Evolutionary conservation across 2,797 vertebrate genomes (phyloP), one percentile per base, ranked within the genome.

Genomic region (Hyperoplus lanceolatus): DNA sequence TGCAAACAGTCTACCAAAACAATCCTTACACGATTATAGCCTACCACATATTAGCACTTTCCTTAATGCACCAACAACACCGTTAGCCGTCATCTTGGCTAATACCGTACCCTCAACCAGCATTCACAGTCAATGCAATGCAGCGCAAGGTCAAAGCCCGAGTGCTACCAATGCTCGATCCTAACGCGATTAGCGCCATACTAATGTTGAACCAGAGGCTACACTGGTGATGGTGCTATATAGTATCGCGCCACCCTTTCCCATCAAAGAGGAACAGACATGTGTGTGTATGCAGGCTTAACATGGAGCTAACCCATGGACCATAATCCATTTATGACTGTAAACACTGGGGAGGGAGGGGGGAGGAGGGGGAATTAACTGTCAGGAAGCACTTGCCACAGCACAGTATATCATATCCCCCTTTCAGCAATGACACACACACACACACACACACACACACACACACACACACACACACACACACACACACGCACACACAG

Each of bases 281-380:
- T 74, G 86, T 86, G 89, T 73, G 83, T 74, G 86, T 86, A 88
- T 73, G 83, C 79, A 82, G 86, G 90, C 85, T 29, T 90, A 87
- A 87, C 84, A 81, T 73, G 75, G 79, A 85, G 88, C 88, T 81
- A 21, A 81, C 87, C 88, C 87, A 8, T 89, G 76, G 79, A 87
- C 87, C 59, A 61, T 95, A 95, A 95, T 95, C 93, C 93, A 90
- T 91, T 95, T 95, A 95, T 58, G 81, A 88, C 89, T 90, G 92
- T 93, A 93, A 94, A 94, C 93, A 94, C 15, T 62, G 67, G 72
- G 81, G 85, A 69, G 70, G 57, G 56, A 81, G 45, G 86, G 72
- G 3, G 56, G 87, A 36, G 82, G 45, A 85, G 72, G 3, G 56
- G 87, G 82, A 84, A 86, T 93, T 93, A 92, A 93, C 93, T 93